phyloP scores from a whole-genome alignment of 2,113 vertebrate species.

The Chaenocephalus aceratus region DNA sequence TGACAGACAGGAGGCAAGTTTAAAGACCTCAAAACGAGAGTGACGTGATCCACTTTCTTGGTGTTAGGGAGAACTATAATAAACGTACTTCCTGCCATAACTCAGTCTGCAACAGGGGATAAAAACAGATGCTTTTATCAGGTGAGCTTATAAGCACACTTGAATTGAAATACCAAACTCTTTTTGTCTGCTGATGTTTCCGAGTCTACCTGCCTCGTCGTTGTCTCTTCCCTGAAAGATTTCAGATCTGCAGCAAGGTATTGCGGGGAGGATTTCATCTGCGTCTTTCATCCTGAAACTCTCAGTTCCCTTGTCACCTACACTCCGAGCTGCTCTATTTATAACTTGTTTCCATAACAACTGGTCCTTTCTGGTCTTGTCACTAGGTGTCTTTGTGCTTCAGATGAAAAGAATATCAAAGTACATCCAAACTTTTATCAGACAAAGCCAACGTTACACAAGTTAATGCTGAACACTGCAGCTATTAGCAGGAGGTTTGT shows the following conservation, averaged over 20 bases:
- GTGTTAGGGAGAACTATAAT: background rate
- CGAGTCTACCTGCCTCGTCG: background rate
- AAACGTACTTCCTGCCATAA: no score
- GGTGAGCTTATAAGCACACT: background rate
- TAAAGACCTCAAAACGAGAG: background rate
- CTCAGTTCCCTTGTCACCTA: slow-evolving; percentile 81
- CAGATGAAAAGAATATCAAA: slow-evolving; percentile 28
- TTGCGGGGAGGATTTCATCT: slow-evolving; percentile 79
- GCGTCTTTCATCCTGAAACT: slow-evolving; percentile 77
- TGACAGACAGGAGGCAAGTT: background rate
- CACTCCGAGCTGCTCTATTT: slow-evolving; percentile 82
- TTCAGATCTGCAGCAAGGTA: slow-evolving; percentile 64
- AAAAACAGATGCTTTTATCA: slow-evolving; percentile 21
- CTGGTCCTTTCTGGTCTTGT: slow-evolving; percentile 74
- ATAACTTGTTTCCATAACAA: slow-evolving; percentile 87
- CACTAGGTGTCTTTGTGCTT: slow-evolving; percentile 70
- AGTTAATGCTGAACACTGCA: slow-evolving; percentile 35
- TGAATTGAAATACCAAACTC: slow-evolving; percentile 16
- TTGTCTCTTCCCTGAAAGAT: slow-evolving; percentile 52
- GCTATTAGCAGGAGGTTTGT: slow-evolving; percentile 33
- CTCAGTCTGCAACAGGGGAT: background rate
- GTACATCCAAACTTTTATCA: slow-evolving; percentile 45
- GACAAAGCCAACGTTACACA: background rate
- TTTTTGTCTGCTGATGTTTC: slow-evolving; percentile 20
- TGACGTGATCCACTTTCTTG: background rate